These are phyloP conservation scores for Hydrophis major DNA, from an alignment of 2,797 vertebrate genomes.

Conservation along the genomic window DNA sequence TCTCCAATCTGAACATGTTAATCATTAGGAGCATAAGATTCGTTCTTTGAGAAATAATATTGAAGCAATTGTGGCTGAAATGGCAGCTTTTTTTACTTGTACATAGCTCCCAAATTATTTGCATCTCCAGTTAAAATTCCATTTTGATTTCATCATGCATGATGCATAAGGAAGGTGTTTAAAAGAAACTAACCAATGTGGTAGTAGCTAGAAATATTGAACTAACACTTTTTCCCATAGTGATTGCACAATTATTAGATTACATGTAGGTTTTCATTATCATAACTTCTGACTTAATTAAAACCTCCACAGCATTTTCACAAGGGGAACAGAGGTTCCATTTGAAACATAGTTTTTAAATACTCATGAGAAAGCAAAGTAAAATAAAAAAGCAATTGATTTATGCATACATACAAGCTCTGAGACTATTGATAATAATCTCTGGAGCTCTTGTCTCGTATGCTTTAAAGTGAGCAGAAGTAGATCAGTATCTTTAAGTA, in stretches of 20 bases:
- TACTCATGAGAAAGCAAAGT: background rate
- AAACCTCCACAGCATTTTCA: background rate
- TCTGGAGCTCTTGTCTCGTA: constrained; percentile 5
- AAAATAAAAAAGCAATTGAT: background rate
- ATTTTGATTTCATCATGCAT: background rate
- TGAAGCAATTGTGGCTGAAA: background rate
- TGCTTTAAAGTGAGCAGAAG: background rate
- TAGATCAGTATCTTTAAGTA: background rate
- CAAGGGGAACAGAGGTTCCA: background rate
- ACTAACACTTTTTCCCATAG: background rate
- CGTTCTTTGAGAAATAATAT: background rate
- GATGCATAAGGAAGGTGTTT: background rate
- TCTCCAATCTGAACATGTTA: background rate
- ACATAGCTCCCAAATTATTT: background rate
- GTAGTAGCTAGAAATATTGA: background rate
- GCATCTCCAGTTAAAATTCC: background rate
- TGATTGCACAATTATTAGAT: background rate
- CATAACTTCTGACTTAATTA: constrained; percentile 15
- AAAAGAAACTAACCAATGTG: background rate
- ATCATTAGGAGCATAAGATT: background rate
- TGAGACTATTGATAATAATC: background rate
- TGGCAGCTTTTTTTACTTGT: background rate
- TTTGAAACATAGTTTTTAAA: constrained; percentile 14
- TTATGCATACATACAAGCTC: background rate
- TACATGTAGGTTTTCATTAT: background rate